phyloP scores from a whole-genome alignment of 2,797 vertebrate genomes.

The Oryzias dopingdopingensis region DNA sequence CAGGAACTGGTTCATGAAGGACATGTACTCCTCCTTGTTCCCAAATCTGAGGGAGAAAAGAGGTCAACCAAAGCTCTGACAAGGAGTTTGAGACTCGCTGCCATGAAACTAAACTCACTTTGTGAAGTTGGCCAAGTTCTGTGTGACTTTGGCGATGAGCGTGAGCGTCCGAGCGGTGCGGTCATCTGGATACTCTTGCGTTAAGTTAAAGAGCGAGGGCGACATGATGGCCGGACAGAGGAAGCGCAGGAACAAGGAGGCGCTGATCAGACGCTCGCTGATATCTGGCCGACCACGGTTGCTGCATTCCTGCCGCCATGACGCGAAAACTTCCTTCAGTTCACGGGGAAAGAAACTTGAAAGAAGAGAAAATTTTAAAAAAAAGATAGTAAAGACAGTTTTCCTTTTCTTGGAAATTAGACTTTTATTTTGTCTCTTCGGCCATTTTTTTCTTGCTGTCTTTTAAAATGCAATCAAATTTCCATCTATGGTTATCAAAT shows the following conservation, averaged over 20 bases:
- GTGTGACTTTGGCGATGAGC: constrained; percentile 98
- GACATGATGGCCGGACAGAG: constrained; percentile 99
- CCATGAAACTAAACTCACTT: constrained; percentile 79
- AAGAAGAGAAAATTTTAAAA: constrained; percentile 22
- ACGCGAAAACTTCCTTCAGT: constrained; percentile 97
- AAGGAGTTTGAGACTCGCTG: neutral
- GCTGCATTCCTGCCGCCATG: constrained; percentile 95
- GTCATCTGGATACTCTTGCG: constrained; percentile 97
- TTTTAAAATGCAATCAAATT: no score
- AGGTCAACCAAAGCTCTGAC: neutral
- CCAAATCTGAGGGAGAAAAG: constrained; percentile 82
- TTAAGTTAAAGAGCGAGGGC: constrained; percentile 93
- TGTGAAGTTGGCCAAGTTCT: constrained; percentile 98
- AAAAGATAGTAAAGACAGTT: neutral
- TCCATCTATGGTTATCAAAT: no score
- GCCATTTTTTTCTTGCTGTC: no score
- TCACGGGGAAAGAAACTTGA: constrained; percentile 93
- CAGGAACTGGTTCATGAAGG: constrained; percentile 99
- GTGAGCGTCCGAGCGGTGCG: constrained; percentile 95
- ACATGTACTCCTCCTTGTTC: constrained; percentile 99
- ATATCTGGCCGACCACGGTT: constrained; percentile 95
- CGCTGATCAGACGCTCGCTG: constrained; percentile 97
- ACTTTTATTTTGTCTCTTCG: no score
- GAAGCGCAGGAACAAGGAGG: constrained; percentile 95
- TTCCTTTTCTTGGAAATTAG: no score